Base-by-base conservation (phyloP, 2,888 invertebrate species). In the Dasysyrphus albostriatus region DNA sequence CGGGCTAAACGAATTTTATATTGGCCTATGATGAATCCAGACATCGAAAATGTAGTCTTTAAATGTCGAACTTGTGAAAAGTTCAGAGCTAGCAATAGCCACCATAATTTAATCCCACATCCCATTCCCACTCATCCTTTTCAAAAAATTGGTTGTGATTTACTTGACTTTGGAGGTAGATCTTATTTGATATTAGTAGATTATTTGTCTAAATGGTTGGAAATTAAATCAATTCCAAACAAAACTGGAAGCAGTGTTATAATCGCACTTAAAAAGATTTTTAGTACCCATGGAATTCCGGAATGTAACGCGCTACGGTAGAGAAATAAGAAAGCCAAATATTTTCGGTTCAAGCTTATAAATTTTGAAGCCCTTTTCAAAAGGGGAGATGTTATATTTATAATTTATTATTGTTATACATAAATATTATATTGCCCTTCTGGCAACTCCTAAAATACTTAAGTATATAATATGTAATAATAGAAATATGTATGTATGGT, bases 11-110 rank as follows among this genome's bases (percentile, higher is more conserved):
- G 12, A 0, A 34, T 54, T 16, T 24, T 63, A 44, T 75, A 76
- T 47, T 65, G 56, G 65, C 65, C 44, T 12, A 24, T 44, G 5
- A 65, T 65, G 75, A 76, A 75, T 76, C 39, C 56, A 12, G 54
- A 75, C 24, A 39, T 63, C 9, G 51, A 63, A 39, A 63, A 74
- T 10, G 19, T 61, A 1, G 51, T 49, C n/a, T 61, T 61, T 51
- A 61, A 63, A 63, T 61, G 63, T 29, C 19, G 59, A 47, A n/a
- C 34, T 59, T 59, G 51, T 69, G 54, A 54, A 56, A 56, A 54
- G 34, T 37, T 37, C 16, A 67, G 65, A 67, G 3, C 54, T 4
- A 54, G 29, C n/a, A 29, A 54, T 29, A 29, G 29, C 54, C 54
- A 29, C 10, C 51, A 51, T 51, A 51, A 51, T 19, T 51, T 51